Conservation (phyloP, 1,140 invertebrate genomes). For the Drosophila serrata region DNA sequence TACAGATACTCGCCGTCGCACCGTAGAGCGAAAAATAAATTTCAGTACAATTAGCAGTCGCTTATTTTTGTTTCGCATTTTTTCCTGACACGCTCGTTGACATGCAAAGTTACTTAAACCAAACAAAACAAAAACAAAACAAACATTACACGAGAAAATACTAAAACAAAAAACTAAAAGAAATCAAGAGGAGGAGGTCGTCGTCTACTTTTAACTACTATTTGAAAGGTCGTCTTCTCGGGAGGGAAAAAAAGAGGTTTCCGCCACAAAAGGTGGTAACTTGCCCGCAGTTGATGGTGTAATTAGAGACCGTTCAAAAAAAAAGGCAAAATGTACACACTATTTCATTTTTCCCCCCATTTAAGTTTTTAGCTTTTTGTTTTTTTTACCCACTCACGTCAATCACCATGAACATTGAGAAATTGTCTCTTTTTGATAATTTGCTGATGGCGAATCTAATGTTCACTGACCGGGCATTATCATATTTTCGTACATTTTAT, state of each 20-base stretch:
- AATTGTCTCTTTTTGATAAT: constrained; percentile 53
- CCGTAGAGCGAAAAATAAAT: constrained; percentile 60
- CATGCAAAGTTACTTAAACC: constrained; percentile 80
- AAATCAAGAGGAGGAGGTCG: constrained; percentile 55
- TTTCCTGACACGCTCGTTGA: constrained; percentile 64
- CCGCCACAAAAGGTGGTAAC: background rate
- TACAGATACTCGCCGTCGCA: constrained; percentile 20
- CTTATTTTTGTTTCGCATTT: constrained; percentile 60
- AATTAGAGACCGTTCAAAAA: constrained; percentile 36
- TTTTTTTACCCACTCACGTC: constrained; percentile 28
- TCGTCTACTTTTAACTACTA: constrained; percentile 51
- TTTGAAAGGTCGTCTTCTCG: constrained; percentile 36
- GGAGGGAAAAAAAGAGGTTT: background rate
- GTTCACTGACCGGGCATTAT: constrained; percentile 32
- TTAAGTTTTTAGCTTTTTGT: constrained; percentile 13
- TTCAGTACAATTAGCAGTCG: constrained; percentile 78
- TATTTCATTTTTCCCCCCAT: constrained; percentile 27
- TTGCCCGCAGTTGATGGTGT: constrained; percentile 44
- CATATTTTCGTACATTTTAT: constrained; percentile 51
- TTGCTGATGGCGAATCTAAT: constrained; percentile 48
- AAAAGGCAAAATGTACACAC: constrained; percentile 6
- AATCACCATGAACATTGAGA: constrained; percentile 48
- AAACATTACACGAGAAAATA: constrained; percentile 41
- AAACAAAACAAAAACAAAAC: constrained; percentile 23
- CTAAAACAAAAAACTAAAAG: constrained; percentile 16